Evolutionary conservation across 2,888 invertebrate species (phyloP), one percentile per base, ranked within the genome.

Genomic region (Conchocele bisecta): DNA sequence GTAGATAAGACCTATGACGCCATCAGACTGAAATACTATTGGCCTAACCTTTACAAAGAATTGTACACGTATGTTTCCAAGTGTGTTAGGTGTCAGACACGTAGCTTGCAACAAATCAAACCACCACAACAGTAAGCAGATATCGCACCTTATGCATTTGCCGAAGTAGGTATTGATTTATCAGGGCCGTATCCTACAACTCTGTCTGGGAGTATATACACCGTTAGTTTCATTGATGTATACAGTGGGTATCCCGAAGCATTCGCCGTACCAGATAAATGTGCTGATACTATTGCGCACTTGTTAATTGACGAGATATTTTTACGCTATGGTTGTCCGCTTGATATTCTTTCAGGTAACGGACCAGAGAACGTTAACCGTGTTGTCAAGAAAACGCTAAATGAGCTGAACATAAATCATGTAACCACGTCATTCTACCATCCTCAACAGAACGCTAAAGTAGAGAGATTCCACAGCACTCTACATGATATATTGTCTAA

Each of bases 401-500:
- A 50, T 9, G 44, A n/a, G 13, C 28, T 73, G 17, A 59, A 64
- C 15, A 50, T 73, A 15, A 28, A 63, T 26, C 67, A 73, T n/a
- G 37, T 68, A 1, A 28, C 17, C 2, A 68, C 67, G 1, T 39
- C 46, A 2, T 44, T 41, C 13, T 68, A 73, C 37, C 39, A 48
- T 4, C 48, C 59, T 7, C 48, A 56, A 51, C 15, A 50, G n/a
- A 75, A 70, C 51, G 39, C 26, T 0, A 39, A 24, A 15, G 31
- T 66, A 22, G 63, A 72, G 64, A 29, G 66, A 33, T 59, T 42
- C 13, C 72, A 77, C 53, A 22, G 63, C 24, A 63, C 54, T 22
- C 26, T 73, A 15, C 50, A 63, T 28, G 37, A 68, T 41, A 33
- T 64, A 13, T 11, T 73, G 7, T 35, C 64, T 2, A 72, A 65